Percentiles rank a stretch among this genome's conserved stretches.
These are phyloP conservation scores for Cantharis lateralis DNA, from an alignment of 2,888 invertebrate species.

Conservation along the genomic window DNA sequence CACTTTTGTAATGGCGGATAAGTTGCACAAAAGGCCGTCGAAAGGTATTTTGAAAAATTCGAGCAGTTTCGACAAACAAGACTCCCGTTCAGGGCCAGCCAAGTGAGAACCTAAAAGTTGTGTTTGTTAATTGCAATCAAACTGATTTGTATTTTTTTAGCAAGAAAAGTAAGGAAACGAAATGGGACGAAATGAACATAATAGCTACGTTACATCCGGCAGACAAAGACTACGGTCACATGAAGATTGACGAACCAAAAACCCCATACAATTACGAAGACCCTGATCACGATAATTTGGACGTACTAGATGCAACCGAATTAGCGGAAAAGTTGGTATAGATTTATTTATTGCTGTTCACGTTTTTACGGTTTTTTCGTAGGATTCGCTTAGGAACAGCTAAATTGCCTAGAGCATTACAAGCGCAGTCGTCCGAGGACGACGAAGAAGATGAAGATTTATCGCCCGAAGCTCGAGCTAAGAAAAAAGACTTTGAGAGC, in stretches of 20 bases:
- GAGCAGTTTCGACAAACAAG: conserved; percentile 82
- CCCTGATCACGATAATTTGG: conserved; percentile 58
- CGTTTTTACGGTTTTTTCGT: conserved; percentile 13
- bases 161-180: conserved; percentile 64
- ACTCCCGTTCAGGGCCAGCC: conserved; percentile 40
- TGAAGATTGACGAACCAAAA: conserved; percentile 98
- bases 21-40: conserved; percentile 79
- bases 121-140: not conserved
- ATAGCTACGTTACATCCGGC: conserved; percentile 96
- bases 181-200: conserved; percentile 99
- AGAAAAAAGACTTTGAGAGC: conserved; percentile 82
- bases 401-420: conserved; percentile 57
- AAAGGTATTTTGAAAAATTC: conserved; percentile 93
- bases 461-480: conserved; percentile 62
- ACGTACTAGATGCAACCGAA: conserved; percentile 68
- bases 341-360: not conserved
- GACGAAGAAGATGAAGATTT: conserved; percentile 52
- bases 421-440: conserved; percentile 45
- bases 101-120: conserved; percentile 28
- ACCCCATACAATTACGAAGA: conserved; percentile 79
- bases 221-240: conserved; percentile 98
- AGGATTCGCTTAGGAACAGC: conserved; percentile 54
- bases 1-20: conserved; percentile 66
- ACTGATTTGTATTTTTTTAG: conserved; percentile 19
- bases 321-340: conserved; percentile 70